Evolutionary conservation across 2,113 vertebrate genomes (phyloP), one percentile per base, ranked within the genome.

Genomic region (Oryzias melastigma): DNA sequence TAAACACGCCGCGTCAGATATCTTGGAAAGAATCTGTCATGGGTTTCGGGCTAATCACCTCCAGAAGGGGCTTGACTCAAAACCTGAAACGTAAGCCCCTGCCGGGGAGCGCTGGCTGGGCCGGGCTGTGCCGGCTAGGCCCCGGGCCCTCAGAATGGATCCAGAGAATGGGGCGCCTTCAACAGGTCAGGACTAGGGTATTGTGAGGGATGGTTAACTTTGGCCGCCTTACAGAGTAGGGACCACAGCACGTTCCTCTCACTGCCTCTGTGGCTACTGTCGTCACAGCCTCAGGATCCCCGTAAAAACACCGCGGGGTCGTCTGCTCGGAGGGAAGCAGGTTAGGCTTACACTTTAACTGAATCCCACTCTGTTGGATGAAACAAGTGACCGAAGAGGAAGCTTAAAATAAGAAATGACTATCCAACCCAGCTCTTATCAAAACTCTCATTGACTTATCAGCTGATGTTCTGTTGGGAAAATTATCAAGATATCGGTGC

Each of bases 21-120:
- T 98, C 97, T 98, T 95, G 95, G 95, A 97, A 98, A 96, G 95
- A 98, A 98, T 99, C 97, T 99, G 97, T 98, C 96, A 98, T 95
- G 95, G 95, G 94, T 99, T 98, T 96, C 93, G 83, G 89, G 94
- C 95, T 99, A 99, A 99, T 99, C 96, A 98, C 95, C 95, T 99
- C 96, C 97, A 99, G 96, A 98, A 98, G 96, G 95, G 94, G 93
- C 94, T 93, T 91, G 93, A 96, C 93, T 95, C 92, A 90, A 93
- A 94, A 93, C 93, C 93, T 98, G 96, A 98, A 98, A 99, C 90
- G 95, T 95, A 95, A 98, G 94, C 95, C 96, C 93, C 94, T 94
- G 92, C 91, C 92, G 92, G 94, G 95, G 94, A 97, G 95, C 65
- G 16, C 77, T 65, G 77, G 90, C 89, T 93, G 93, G 92, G 91